A percentile compares a stretch with the other conserved stretches of the same genome.
phyloP scores from a whole-genome alignment of 2,888 invertebrate genomes.

The Tyria jacobaeae region DNA sequence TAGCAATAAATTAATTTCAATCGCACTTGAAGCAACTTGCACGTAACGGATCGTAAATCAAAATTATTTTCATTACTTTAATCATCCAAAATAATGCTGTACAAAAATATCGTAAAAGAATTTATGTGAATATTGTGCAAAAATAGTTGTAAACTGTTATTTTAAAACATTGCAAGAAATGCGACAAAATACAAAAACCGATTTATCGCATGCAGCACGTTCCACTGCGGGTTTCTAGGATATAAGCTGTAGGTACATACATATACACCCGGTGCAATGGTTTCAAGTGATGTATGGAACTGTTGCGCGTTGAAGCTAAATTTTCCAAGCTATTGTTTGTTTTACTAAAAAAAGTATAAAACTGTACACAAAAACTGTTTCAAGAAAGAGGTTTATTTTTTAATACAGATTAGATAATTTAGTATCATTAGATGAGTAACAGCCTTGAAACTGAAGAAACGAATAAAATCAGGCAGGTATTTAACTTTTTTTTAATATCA shows the following conservation, averaged over 20 bases:
- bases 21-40: no score
- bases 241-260: slow-evolving; percentile 20
- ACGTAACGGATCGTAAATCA: no score
- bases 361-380: no score
- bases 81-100: background rate
- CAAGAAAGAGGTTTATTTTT: no score
- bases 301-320: slow-evolving; percentile 27
- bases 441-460: no score
- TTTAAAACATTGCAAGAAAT: slow-evolving; percentile 11
- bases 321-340: slow-evolving; percentile 19
- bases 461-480: no score
- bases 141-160: background rate
- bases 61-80: no score
- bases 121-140: background rate
- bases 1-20: no score
- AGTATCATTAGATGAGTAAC: no score
- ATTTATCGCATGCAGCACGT: slow-evolving; percentile 37
- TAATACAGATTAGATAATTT: no score
- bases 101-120: background rate
- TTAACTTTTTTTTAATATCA: no score
- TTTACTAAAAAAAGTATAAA: background rate
- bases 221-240: slow-evolving; percentile 31
- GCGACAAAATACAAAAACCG: slow-evolving; percentile 26
- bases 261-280: slow-evolving; percentile 39
- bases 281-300: slow-evolving; percentile 42